Evolutionary conservation across 2,113 vertebrate species (phyloP), one percentile per base, ranked within the genome.

Genomic region (Coryphaenoides rupestris): DNA sequence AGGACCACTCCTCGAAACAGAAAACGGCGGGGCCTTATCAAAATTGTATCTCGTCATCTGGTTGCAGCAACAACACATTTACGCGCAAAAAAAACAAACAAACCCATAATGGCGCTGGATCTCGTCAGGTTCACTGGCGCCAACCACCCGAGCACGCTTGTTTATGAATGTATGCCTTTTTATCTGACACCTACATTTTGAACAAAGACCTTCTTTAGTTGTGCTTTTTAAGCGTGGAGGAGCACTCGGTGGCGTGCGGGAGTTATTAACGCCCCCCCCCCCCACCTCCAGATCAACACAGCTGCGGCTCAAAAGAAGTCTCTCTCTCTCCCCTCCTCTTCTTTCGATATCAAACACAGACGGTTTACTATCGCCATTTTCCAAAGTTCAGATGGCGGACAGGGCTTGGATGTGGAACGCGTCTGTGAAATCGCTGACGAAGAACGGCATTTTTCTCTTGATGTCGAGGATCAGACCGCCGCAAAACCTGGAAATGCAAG

Each of bases 381-480:
- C 87, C 79, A 90, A 91, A 91, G 89, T 91, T 90, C 88, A 88
- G 87, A 89, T 90, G 88, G 97, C 90, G 19, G 97, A 99, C 69
- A 99, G 91, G 19, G 95, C 93, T 83, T 99, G 97, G 76, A 99
- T 99, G 74, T 95, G 93, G 74, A 98, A 81, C 63, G 86, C 96
- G 0, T 99, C 96, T 0, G 94, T 96, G 89, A 98, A 96, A 84
- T 99, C 97, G 16, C 96, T 98, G 84, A 90, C 77, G 0, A 98
- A 96, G 86, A 94, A 98, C 0, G 96, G 97, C 21, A 78, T 82
- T 91, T 99, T 99, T 88, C 97, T 94, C 82, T 95, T 98, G 55
- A 99, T 89, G 81, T 99, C 97, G 68, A 97, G 95, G 82, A 96
- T 59, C 70, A 99, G 89, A 63, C 96, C 97, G n/a, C 97, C 97